Conservation (phyloP, 2,113 vertebrate genomes). For the Charina bottae region DNA sequence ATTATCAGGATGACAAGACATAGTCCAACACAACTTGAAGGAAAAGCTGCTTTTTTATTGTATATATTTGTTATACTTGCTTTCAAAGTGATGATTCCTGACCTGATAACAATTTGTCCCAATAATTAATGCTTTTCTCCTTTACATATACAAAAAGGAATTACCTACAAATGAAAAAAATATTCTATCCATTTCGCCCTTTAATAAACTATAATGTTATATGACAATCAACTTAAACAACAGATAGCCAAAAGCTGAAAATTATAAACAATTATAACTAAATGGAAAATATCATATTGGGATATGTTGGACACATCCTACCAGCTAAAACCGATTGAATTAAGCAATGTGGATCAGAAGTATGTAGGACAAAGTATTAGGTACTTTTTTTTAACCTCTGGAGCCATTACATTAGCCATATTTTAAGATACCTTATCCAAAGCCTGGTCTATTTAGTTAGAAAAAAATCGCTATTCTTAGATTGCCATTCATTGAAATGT, state of each 20-base stretch:
- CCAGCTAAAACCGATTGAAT: background rate
- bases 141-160: background rate
- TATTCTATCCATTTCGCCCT: background rate
- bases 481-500: background rate
- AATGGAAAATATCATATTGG: background rate
- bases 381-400: background rate
- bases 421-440: background rate
- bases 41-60: background rate
- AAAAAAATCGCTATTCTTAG: background rate
- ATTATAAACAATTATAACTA: background rate
- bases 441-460: background rate
- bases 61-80: background rate
- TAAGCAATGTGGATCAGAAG: too few species aligned
- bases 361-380: background rate
- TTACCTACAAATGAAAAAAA: background rate
- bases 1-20: background rate
- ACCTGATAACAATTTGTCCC: background rate
- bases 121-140: background rate
- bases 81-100: background rate
- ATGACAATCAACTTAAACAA: background rate
- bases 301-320: background rate
- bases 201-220: background rate
- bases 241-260: background rate
- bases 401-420: background rate
- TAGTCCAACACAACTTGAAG: background rate